Base-by-base conservation (phyloP, 2,888 invertebrate genomes). In the Eristalis tenax region DNA sequence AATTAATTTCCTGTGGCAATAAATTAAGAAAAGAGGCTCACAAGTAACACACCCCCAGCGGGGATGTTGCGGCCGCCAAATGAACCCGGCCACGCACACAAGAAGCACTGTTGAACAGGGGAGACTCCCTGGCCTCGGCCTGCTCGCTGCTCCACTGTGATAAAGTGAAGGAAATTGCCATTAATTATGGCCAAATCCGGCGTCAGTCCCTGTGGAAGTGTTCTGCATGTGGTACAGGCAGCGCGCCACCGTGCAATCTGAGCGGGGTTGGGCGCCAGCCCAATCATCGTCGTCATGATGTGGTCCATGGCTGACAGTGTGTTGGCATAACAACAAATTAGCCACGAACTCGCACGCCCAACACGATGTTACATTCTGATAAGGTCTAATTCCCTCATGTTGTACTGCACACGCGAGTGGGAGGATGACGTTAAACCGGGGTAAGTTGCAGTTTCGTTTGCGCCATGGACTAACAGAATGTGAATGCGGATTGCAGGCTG, bases 21-120 rank as follows among this genome's bases (percentile, higher is more conserved):
- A 87, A 87, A 87, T 87, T 80, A 83, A 76, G 87, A 76, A 87
- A 87, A 87, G 87, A 80, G 83, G 87, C 83, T 87, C 83, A 87
- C 83, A 83, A 76, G 83, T 61, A 87, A 80, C 78, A 78, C 83
- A 66, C 77, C 78, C 74, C 50, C 11, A 5, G n/a, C 10, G 15
- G 23, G n/a, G 11, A 18, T 32, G 59, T 18, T 35, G 18, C 15
- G 43, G 50, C 23, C 68, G 38, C 43, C 68, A 69, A 68, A 43
- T 64, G 76, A 63, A 59, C 1, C 18, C 18, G 8, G 18, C 50
- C 50, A 50, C 50, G 50, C 18, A 50, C 1, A 50, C 18, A 50
- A 5, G 50, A 13, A 38, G 38, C 13, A 13, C 38, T 38, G 61
- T 32, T 32, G 32, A 32, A 32, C 32, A 32, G 32, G 8, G 32